phyloP scores from a whole-genome alignment of 2,797 vertebrate species.

The Psittacula derbiana region DNA sequence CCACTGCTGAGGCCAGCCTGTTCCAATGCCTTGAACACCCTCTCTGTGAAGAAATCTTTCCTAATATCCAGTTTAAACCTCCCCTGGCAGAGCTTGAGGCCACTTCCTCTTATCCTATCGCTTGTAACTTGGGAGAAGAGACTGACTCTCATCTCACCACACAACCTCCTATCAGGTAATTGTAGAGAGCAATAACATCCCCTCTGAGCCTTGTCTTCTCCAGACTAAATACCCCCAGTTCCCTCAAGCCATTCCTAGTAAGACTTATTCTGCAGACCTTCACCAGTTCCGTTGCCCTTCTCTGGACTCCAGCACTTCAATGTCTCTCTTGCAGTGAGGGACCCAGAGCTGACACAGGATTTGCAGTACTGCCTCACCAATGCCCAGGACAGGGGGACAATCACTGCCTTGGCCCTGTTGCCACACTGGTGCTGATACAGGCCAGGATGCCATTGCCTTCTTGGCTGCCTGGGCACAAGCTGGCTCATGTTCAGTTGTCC shows the following conservation, averaged over 20 bases:
- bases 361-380: neutral
- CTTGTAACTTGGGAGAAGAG: neutral
- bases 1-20: neutral
- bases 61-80: neutral
- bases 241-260: neutral
- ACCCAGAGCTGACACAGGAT: neutral
- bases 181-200: neutral
- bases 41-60: neutral
- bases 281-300: neutral
- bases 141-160: neutral
- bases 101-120: neutral
- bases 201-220: neutral
- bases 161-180: neutral
- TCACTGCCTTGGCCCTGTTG: neutral
- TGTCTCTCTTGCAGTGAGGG: neutral
- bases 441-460: neutral
- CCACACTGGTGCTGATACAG: neutral
- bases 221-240: neutral
- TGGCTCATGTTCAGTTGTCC: neutral
- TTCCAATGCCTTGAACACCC: neutral
- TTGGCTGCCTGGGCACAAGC: neutral
- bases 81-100: neutral
- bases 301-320: neutral
- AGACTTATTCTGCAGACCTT: neutral
- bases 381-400: neutral